Evolutionary conservation across 2,113 vertebrate genomes (phyloP), one percentile per base, ranked within the genome.

Genomic region (Romanogobio albipinnatus): DNA sequence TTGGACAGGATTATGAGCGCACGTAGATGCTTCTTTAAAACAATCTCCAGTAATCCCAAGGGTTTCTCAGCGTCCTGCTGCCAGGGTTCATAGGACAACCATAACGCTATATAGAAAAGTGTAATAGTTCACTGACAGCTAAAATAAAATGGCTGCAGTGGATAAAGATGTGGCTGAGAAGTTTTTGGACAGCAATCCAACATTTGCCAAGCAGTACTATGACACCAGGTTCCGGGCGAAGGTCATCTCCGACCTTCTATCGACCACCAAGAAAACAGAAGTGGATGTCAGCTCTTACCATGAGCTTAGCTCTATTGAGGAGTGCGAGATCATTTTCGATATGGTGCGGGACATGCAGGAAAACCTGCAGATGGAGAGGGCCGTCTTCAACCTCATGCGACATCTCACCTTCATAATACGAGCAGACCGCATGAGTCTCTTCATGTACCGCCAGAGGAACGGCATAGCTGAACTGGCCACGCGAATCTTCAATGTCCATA

Each of bases 281-380:
- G 84, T 96, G 83, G 95, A 97, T 85, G 82, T 91, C 53, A 92
- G 90, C 89, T 74, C 13, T 13, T 95, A 89, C 87, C 96, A 94
- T 22, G 62, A 93, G 0, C 86, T 96, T 88, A 92, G 80, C 17
- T 91, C 87, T 1, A 91, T 96, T 86, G 96, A 97, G 66, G 96
- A 97, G 93, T 97, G 96, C 1, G 96, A 97, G 86, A 82, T 97
- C 84, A 91, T 97, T 47, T 96, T 97, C 0, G 96, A 97, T 85
- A 92, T 97, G 86, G 87, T 97, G 66, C 89, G 96, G 5, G 96
- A 96, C 90, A 93, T 97, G 82, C 96, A 96, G 91, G 96, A 97
- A 66, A 96, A 96, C 82, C 82, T 96, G 78, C 94, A 97, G 82
- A 93, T 95, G 49, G 97, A 97, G 92, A 93, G 83, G 81, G 93